Evolutionary conservation across 1,140 invertebrate genomes (phyloP).

Genomic region (Calliopsis andreniformis): DNA sequence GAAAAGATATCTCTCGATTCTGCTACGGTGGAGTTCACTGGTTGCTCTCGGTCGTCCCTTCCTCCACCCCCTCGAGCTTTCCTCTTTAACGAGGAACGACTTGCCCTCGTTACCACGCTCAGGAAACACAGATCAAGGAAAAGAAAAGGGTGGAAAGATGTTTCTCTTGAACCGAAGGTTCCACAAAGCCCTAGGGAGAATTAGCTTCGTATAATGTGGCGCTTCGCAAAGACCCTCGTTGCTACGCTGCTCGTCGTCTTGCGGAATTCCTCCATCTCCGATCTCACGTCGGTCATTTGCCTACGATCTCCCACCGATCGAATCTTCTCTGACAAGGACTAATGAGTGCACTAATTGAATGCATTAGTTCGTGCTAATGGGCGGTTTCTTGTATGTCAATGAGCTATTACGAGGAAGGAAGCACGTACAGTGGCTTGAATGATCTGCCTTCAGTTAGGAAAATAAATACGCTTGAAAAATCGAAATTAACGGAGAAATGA

Average conservation of each 20-base stretch:
- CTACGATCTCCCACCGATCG: background rate
- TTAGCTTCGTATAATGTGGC: conserved; percentile 42
- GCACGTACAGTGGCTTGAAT: no score
- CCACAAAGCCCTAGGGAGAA: conserved; percentile 39
- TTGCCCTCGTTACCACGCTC: conserved; percentile 68
- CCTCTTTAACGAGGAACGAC: conserved; percentile 66
- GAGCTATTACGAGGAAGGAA: no score
- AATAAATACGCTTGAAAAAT: no score
- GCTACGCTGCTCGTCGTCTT: background rate
- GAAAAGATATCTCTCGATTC: conserved; percentile 36
- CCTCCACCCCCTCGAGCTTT: conserved; percentile 49
- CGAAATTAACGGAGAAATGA: no score
- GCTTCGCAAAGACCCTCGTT: background rate
- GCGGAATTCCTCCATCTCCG: background rate
- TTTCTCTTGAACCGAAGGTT: conserved; percentile 54
- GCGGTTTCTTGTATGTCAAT: no score
- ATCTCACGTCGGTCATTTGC: background rate
- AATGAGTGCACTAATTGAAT: no score
- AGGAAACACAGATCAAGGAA: conserved; percentile 64
- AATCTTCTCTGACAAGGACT: no score
- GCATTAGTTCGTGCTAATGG: no score
- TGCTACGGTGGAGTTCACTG: conserved; percentile 42
- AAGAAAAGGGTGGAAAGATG: conserved; percentile 45
- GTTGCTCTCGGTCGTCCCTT: conserved; percentile 33
- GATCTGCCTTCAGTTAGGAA: no score